Evolutionary conservation across 2,888 invertebrate species (phyloP).

Genomic region (Ochlodes sylvanus): DNA sequence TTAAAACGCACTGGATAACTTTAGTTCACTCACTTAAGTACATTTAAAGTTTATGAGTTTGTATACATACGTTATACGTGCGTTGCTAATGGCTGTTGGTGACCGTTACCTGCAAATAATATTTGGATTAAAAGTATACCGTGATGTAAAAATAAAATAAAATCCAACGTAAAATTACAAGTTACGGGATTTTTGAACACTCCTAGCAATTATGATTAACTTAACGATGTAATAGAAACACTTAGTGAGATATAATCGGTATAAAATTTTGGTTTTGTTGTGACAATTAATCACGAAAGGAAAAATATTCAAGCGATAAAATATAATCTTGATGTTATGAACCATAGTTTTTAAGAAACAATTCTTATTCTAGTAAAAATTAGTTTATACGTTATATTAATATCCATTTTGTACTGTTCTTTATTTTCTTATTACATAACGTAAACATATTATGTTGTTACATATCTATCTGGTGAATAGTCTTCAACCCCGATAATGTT

Average conservation of each 20-base stretch:
- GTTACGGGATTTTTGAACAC: conserved; percentile 24
- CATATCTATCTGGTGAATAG: no score
- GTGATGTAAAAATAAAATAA: conserved; percentile 11
- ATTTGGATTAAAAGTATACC: conserved; percentile 33
- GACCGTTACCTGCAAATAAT: conserved; percentile 72
- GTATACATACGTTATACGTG: conserved; percentile 81
- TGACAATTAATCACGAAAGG: conserved; percentile 10
- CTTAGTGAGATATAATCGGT: conserved; percentile 25
- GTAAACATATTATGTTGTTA: no score
- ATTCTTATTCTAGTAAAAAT: background rate
- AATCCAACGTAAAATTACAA: conserved; percentile 19
- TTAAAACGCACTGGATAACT: conserved; percentile 7
- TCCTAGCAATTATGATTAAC: conserved; percentile 30
- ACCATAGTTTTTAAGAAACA: background rate
- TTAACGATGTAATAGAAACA: conserved; percentile 31
- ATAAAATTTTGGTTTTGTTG: conserved; percentile 1
- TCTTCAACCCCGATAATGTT: no score
- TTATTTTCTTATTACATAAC: no score
- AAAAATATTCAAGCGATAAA: background rate
- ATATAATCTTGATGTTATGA: conserved; percentile 8
- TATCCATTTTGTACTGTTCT: no score
- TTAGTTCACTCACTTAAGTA: conserved; percentile 26
- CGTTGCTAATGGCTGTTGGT: conserved; percentile 83
- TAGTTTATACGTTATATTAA: background rate
- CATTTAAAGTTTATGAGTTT: conserved; percentile 22